These are phyloP conservation scores for Abrostola triplasia DNA, from an alignment of 2,888 invertebrate species.

Conservation along the genomic window DNA sequence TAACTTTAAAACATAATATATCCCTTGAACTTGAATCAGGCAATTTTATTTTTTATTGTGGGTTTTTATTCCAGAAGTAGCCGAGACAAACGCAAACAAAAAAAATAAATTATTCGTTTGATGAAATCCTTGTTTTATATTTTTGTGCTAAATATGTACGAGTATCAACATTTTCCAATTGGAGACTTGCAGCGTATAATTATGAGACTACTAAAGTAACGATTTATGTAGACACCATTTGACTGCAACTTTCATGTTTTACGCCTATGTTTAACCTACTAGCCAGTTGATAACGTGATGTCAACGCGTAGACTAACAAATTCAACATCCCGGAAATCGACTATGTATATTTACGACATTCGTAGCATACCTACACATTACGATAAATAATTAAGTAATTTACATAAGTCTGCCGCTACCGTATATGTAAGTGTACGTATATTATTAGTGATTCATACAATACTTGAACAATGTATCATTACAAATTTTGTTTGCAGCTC, in stretches of 20 bases:
- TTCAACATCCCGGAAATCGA: constrained; percentile 12
- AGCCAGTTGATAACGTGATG: background rate
- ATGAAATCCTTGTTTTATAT: too few relatives aligned
- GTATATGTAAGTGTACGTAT: constrained; percentile 10
- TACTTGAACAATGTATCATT: constrained; percentile 23
- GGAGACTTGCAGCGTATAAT: too few relatives aligned
- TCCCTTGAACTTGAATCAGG: background rate
- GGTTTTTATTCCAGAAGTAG: too few relatives aligned
- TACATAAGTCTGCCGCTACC: constrained; percentile 16
- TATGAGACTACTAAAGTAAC: too few relatives aligned
- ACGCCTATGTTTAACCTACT: background rate
- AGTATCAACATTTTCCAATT: too few relatives aligned
- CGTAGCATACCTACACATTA: constrained; percentile 13
- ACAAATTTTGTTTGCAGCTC: constrained; percentile 24
- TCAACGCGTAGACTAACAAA: background rate
- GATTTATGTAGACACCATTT: too few relatives aligned
- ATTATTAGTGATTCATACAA: constrained; percentile 24
- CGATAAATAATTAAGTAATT: constrained; percentile 28
- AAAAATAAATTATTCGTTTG: too few relatives aligned
- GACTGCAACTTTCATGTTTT: background rate
- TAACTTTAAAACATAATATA: constrained; percentile 6
- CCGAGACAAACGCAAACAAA: too few relatives aligned
- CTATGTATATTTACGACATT: constrained; percentile 14
- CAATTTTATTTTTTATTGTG: too few relatives aligned
- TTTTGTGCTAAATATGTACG: too few relatives aligned